Conservation (phyloP, 2,113 vertebrate genomes). For the Chloropsis cyanopogon region DNA sequence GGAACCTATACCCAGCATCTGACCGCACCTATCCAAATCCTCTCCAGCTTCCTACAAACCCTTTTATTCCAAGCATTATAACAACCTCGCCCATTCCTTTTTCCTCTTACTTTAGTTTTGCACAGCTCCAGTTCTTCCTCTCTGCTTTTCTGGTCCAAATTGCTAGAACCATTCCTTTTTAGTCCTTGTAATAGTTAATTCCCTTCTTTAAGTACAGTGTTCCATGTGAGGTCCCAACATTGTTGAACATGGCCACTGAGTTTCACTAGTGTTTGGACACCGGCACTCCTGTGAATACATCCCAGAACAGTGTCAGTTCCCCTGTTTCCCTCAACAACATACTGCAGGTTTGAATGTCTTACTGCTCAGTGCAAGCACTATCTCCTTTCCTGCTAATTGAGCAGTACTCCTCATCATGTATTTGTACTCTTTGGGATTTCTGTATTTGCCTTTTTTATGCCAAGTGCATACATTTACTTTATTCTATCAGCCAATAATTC, state of each 20-base stretch:
- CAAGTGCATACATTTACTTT: background rate
- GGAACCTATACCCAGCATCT: background rate
- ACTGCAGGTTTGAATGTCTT: background rate
- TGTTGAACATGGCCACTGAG: background rate
- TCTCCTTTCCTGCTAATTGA: background rate
- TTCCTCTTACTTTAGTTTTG: background rate
- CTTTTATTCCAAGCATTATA: background rate
- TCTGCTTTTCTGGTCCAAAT: background rate
- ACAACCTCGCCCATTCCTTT: background rate
- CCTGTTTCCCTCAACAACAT: background rate
- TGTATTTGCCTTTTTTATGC: background rate
- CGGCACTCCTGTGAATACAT: rapidly evolving
- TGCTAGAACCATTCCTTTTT: background rate
- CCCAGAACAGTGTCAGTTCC: background rate
- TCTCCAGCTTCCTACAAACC: background rate
- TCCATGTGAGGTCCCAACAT: background rate
- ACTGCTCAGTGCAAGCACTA: background rate
- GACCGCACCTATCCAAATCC: background rate
- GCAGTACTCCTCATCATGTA: background rate
- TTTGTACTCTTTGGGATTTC: background rate
- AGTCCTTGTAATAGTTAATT: background rate
- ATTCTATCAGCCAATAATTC: background rate
- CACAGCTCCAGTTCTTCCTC: background rate
- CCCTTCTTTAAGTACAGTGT: background rate
- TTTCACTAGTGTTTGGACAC: background rate